Evolutionary conservation across 1,140 invertebrate genomes (phyloP).

Genomic region (Drosophila mayri): DNA sequence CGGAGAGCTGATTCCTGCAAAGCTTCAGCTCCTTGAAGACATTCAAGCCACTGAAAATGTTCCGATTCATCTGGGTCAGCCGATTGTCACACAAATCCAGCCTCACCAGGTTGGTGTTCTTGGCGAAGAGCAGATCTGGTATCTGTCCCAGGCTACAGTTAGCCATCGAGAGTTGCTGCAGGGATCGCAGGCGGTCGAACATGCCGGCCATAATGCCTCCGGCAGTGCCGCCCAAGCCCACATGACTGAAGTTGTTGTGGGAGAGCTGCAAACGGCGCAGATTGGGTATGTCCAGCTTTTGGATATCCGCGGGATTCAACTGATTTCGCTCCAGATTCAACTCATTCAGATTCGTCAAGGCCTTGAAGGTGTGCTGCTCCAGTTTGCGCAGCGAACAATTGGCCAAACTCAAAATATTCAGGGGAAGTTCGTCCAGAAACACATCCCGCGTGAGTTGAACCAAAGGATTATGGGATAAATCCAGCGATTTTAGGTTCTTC

Average conservation of each 20-base stretch:
- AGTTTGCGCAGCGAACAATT: conserved; percentile 86
- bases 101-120: conserved; percentile 90
- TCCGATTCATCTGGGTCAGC: conserved; percentile 88
- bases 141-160: conserved; percentile 88
- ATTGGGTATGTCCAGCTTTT: conserved; percentile 89
- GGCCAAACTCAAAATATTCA: conserved; percentile 87
- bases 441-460: conserved; percentile 87
- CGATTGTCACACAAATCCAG: conserved; percentile 91
- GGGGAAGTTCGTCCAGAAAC: conserved; percentile 87
- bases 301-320: conserved; percentile 88
- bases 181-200: conserved; percentile 90
- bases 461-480: conserved; percentile 89
- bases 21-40: conserved; percentile 91
- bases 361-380: conserved; percentile 88
- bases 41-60: conserved; percentile 89
- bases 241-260: conserved; percentile 91
- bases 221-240: conserved; percentile 85
- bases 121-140: conserved; percentile 89
- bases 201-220: conserved; percentile 84
- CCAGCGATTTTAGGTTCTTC: conserved; percentile 87
- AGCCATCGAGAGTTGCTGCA: conserved; percentile 90
- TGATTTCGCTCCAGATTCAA: conserved; percentile 91
- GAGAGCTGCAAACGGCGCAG: conserved; percentile 90
- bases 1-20: conserved; percentile 89
- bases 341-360: conserved; percentile 88